These are phyloP conservation scores for Ichneumoninae sp. DNA, from an alignment of 2,888 invertebrate genomes.

Conservation along the genomic window DNA sequence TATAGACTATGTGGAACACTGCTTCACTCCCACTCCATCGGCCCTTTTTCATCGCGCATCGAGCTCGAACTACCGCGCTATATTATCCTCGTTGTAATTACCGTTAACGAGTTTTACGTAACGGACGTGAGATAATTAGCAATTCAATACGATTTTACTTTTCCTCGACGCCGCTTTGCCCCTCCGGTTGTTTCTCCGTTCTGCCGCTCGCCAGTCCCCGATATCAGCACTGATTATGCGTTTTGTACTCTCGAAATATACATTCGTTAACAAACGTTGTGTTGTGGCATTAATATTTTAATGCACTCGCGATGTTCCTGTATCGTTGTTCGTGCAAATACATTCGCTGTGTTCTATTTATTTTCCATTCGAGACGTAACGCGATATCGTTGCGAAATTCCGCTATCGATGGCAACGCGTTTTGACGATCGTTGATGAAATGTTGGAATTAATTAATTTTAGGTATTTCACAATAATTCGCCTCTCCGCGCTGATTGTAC, in stretches of 20 bases:
- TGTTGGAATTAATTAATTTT: neutral
- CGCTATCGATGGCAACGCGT: neutral
- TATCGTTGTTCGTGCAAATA: neutral
- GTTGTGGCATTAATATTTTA: constrained; percentile 3
- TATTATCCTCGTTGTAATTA: constrained; percentile 69
- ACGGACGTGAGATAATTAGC: constrained; percentile 70
- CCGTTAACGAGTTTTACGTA: constrained; percentile 70
- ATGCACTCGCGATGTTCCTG: neutral
- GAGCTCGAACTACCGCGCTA: constrained; percentile 58
- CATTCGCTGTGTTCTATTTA: neutral
- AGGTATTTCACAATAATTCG: no score
- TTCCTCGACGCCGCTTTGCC: constrained; percentile 62
- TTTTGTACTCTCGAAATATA: constrained; percentile 4
- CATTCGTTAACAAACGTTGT: neutral
- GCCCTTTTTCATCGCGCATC: constrained; percentile 43
- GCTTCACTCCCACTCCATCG: constrained; percentile 28
- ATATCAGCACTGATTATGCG: neutral
- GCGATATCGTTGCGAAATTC: neutral
- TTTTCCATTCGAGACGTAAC: neutral
- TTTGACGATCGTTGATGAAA: neutral
- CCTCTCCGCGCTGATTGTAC: no score
- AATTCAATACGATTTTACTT: constrained; percentile 69
- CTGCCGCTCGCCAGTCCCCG: constrained; percentile 28
- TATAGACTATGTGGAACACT: constrained; percentile 42
- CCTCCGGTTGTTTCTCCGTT: constrained; percentile 22